A percentile compares a stretch with the other conserved stretches of the same genome.
Conservation (phyloP, 2,113 vertebrate species). For the Serranochromis macrocephalus region DNA sequence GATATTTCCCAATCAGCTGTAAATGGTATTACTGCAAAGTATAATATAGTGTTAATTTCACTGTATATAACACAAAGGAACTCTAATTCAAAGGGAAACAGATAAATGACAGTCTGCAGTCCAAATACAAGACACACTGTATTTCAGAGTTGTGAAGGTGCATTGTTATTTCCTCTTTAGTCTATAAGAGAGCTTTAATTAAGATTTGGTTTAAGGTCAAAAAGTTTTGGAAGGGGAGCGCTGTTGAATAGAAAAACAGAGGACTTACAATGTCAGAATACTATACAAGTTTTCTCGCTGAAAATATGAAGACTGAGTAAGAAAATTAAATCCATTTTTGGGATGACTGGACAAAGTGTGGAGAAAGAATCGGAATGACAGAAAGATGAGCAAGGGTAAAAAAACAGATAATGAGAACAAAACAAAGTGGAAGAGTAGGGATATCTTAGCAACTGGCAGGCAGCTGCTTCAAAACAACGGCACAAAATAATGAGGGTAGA, state of each 20-base stretch:
- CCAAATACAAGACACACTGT: background rate
- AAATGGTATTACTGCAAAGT: background rate
- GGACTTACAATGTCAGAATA: background rate
- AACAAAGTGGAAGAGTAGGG: background rate
- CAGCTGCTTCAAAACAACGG: background rate
- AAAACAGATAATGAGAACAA: background rate
- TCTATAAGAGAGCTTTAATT: background rate
- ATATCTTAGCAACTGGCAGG: background rate
- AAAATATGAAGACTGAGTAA: background rate
- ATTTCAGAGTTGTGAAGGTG: background rate
- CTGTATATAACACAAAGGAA: background rate
- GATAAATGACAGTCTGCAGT: background rate
- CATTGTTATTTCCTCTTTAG: background rate
- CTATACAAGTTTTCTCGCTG: background rate
- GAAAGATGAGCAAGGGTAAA: background rate
- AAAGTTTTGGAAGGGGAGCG: rapidly evolving
- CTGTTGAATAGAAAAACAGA: background rate
- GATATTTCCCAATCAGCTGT: background rate
- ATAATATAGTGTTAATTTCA: background rate
- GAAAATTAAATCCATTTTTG: background rate
- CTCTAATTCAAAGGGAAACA: background rate
- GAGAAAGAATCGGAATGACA: background rate
- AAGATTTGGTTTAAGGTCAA: background rate
- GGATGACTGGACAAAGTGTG: background rate
- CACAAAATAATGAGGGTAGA: background rate